Evolutionary conservation across 2,888 invertebrate species (phyloP).

Genomic region (Leptothorax acervorum): DNA sequence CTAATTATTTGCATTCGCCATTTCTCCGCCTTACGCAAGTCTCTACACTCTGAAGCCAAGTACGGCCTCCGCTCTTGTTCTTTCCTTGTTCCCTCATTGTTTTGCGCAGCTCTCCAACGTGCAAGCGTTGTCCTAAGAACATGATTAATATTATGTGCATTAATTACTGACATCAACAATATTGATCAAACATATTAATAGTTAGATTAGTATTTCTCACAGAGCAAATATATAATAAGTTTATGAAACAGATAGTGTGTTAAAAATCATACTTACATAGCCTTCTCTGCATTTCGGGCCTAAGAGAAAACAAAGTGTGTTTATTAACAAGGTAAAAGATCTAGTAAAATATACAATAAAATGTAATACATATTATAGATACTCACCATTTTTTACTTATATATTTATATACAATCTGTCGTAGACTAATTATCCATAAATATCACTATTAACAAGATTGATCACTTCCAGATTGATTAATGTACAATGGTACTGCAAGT

Average conservation of each 20-base stretch:
- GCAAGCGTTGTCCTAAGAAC: conserved; percentile 96
- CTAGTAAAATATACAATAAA: background rate
- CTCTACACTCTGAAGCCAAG: conserved; percentile 97
- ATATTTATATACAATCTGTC: background rate
- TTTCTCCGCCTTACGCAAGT: conserved; percentile 96
- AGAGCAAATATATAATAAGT: background rate
- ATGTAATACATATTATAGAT: background rate
- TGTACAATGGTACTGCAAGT: background rate
- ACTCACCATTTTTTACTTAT: conserved; percentile 6
- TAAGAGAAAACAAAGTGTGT: conserved; percentile 72
- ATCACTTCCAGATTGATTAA: background rate
- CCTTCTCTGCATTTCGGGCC: conserved; percentile 92
- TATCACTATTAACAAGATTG: background rate
- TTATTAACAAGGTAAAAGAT: background rate
- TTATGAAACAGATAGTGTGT: background rate
- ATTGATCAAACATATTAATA: background rate
- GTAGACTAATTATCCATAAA: background rate
- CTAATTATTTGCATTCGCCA: conserved; percentile 98
- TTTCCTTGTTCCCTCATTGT: conserved; percentile 93
- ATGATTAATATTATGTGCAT: conserved; percentile 30
- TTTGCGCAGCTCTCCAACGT: conserved; percentile 98
- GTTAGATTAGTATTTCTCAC: background rate
- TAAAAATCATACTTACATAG: conserved; percentile 87
- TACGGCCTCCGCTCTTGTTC: conserved; percentile 96
- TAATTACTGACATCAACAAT: background rate